These are phyloP conservation scores for Lutjanus erythropterus DNA, from an alignment of 2,113 vertebrate genomes.

Conservation along the genomic window DNA sequence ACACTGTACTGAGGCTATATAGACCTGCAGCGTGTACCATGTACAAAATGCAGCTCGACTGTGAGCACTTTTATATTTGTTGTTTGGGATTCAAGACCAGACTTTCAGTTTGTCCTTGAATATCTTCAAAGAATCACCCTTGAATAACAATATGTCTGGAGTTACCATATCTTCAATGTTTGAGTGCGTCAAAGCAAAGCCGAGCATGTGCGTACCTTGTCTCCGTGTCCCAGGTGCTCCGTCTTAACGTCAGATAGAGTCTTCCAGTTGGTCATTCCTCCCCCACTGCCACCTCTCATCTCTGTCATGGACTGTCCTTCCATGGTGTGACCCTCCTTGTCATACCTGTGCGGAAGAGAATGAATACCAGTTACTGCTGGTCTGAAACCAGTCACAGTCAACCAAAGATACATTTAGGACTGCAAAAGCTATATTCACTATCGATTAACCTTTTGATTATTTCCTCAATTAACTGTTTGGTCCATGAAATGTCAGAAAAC, in stretches of 20 bases:
- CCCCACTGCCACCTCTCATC: slow-evolving; percentile 78
- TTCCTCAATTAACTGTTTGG: neutral
- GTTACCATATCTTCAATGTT: slow-evolving; percentile 26
- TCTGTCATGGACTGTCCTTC: slow-evolving; percentile 93
- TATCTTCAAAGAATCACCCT: slow-evolving; percentile 42
- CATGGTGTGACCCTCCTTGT: slow-evolving; percentile 92
- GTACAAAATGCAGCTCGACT: slow-evolving; percentile 27
- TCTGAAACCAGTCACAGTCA: neutral
- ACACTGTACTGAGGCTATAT: neutral
- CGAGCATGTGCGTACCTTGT: slow-evolving; percentile 87
- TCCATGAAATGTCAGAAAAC: neutral
- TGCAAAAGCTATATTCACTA: too few species aligned
- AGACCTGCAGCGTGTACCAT: neutral
- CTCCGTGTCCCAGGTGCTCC: slow-evolving; percentile 95
- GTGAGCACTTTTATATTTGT: slow-evolving; percentile 30
- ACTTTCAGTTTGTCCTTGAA: slow-evolving; percentile 53
- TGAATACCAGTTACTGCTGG: neutral
- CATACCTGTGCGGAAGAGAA: slow-evolving; percentile 88
- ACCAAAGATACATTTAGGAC: neutral
- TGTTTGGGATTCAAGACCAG: slow-evolving; percentile 47
- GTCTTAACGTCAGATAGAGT: slow-evolving; percentile 91
- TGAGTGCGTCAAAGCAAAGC: slow-evolving; percentile 19
- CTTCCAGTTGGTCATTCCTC: slow-evolving; percentile 92
- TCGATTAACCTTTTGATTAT: neutral
- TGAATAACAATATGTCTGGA: slow-evolving; percentile 52